Base-by-base conservation (phyloP, 2,113 vertebrate genomes). In the Pleuronectes platessa region DNA sequence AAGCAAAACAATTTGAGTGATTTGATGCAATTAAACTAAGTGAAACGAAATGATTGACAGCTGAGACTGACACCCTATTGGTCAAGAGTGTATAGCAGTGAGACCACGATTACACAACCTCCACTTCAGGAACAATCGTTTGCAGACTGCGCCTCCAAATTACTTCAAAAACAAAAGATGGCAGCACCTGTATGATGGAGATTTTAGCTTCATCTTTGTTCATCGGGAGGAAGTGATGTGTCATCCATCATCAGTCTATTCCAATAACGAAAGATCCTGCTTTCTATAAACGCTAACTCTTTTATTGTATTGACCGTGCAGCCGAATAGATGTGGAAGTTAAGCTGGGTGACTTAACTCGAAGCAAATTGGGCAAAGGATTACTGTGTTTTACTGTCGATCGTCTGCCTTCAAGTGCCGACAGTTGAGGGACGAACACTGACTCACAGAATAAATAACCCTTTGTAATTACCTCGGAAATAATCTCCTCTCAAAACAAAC, bases 401-500 rank as follows among this genome's bases (percentile, higher is more conserved):
- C 18, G 4, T 21, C 27, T 27, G 9, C 65, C 49, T n/a, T 26
- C 23, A 31, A 71, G 45, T 62, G 27, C 17, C 27, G 61, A 21
- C 35, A 65, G 67, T 80, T 74, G 49, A 26, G 24, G 21, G 15
- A 76, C 65, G 61, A 49, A 20, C 54, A 58, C 24, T 17, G 21
- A 2, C 73, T 63, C 60, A 10, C 37, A 21, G 66, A 83, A 75
- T 61, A 58, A 75, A 70, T 67, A 67, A 60, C 12, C 12, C 14
- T 45, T 78, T 78, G 47, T 35, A 24, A 15, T 49, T 70, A 71
- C 61, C 45, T 60, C 2, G 64, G 56, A 53, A 80, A 24, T 45
- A 68, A 69, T 71, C 31, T 75, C 15, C 53, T 75, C 24, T 78
- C 56, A 49, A 74, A 79, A 84, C 58, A 88, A 83, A 81, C 62